phyloP scores from a whole-genome alignment of 2,113 vertebrate genomes.

The Capra hircus region DNA sequence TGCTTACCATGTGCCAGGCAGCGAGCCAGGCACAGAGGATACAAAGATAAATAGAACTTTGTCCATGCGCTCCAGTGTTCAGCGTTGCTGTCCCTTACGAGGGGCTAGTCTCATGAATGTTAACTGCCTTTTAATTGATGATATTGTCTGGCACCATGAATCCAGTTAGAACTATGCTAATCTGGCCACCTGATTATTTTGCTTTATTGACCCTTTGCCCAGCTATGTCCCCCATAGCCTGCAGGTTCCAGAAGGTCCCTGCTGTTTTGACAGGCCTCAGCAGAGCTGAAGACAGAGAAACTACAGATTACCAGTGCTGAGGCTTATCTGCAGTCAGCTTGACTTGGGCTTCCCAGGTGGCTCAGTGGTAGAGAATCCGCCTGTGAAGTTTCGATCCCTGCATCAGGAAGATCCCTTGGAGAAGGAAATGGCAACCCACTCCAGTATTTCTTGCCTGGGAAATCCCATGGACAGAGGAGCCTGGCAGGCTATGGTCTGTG shows the following conservation, averaged over 20 bases:
- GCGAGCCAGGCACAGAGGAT: slow-evolving; percentile 43
- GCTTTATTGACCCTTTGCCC: not conserved
- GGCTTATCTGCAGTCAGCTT: not conserved
- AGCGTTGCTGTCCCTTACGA: slow-evolving; percentile 28
- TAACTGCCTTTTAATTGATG: slow-evolving; percentile 53
- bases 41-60: slow-evolving; percentile 70
- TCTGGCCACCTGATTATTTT: not conserved
- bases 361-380: not conserved
- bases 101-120: slow-evolving; percentile 33
- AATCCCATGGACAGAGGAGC: not conserved
- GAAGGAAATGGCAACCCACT: not conserved
- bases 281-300: not conserved
- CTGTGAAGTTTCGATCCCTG: not conserved
- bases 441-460: not conserved
- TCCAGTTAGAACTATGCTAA: slow-evolving; percentile 21
- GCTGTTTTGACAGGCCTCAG: not conserved
- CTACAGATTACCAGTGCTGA: not conserved
- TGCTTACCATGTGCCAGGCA: slow-evolving; percentile 68
- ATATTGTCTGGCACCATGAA: slow-evolving; percentile 31
- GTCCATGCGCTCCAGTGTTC: slow-evolving; percentile 18
- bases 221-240: not conserved
- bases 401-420: not conserved
- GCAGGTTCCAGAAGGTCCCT: not conserved
- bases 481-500: not conserved
- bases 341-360: not conserved